phyloP scores from a whole-genome alignment of 2,888 invertebrate species.

The Abscondita cerata region DNA sequence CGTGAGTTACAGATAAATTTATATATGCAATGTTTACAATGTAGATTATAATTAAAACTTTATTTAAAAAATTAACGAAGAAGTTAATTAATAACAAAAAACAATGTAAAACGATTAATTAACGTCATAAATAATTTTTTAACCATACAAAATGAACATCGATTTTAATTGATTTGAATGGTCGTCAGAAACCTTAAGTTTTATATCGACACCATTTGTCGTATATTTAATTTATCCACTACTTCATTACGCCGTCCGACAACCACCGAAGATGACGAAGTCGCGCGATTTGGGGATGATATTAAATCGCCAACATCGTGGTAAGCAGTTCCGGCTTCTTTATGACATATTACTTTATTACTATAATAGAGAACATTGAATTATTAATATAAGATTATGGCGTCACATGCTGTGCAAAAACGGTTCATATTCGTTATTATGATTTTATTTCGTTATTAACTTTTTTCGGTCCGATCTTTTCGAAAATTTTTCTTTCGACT shows the following conservation, averaged over 20 bases:
- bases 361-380: conserved; percentile 61
- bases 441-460: conserved; percentile 29
- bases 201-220: background rate
- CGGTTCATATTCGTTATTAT: conserved; percentile 30
- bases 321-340: conserved; percentile 53
- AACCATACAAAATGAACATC: too few species aligned
- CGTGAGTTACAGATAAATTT: too few species aligned
- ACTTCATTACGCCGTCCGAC: conserved; percentile 20
- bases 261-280: conserved; percentile 35
- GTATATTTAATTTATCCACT: conserved; percentile 15
- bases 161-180: too few species aligned
- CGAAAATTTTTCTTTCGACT: background rate
- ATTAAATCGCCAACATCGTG: conserved; percentile 60
- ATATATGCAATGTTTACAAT: too few species aligned
- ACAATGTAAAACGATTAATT: too few species aligned
- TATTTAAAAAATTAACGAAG: too few species aligned
- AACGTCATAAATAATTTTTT: too few species aligned
- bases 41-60: too few species aligned
- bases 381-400: conserved; percentile 60
- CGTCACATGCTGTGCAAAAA: conserved; percentile 35
- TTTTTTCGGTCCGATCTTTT: conserved; percentile 3
- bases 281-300: conserved; percentile 48
- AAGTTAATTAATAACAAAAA: too few species aligned
- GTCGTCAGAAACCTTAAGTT: too few species aligned
- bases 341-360: conserved; percentile 61